Evolutionary conservation across 1,140 invertebrate genomes (phyloP).

Genomic region (Physella acuta): DNA sequence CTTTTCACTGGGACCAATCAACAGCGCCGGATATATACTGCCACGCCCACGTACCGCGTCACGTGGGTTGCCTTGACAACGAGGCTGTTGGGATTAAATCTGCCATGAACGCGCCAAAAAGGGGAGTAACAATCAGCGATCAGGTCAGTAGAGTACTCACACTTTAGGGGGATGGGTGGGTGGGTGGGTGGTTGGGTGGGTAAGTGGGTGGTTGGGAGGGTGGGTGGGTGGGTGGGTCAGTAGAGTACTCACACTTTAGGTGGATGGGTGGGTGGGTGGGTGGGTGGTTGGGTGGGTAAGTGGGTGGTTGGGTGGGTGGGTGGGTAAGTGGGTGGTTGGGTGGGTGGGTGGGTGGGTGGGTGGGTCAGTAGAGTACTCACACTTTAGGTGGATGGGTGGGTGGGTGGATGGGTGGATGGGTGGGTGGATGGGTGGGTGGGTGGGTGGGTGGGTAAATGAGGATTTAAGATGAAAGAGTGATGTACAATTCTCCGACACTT

Average conservation of each 20-base stretch:
- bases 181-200: too few species aligned
- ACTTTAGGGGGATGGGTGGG: not conserved
- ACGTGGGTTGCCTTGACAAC: constrained; percentile 46
- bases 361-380: not conserved
- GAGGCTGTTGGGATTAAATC: constrained; percentile 51
- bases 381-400: not conserved
- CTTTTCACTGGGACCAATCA: constrained; percentile 50
- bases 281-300: too few species aligned
- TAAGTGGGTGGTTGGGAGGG: too few species aligned
- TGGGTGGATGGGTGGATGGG: too few species aligned
- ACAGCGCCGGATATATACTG: constrained; percentile 51
- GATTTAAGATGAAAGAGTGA: too few species aligned
- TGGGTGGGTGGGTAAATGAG: not conserved
- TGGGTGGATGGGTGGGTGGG: too few species aligned
- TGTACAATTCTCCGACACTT: too few species aligned
- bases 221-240: not conserved
- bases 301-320: too few species aligned
- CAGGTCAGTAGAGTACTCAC: constrained; percentile 38
- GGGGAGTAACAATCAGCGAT: constrained; percentile 35
- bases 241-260: not conserved
- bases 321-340: too few species aligned
- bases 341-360: too few species aligned
- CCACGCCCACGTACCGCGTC: constrained; percentile 49
- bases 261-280: not conserved
- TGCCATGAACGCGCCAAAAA: constrained; percentile 51